Conservation (phyloP, 2,113 vertebrate species). For the Chaenogobius annularis region DNA sequence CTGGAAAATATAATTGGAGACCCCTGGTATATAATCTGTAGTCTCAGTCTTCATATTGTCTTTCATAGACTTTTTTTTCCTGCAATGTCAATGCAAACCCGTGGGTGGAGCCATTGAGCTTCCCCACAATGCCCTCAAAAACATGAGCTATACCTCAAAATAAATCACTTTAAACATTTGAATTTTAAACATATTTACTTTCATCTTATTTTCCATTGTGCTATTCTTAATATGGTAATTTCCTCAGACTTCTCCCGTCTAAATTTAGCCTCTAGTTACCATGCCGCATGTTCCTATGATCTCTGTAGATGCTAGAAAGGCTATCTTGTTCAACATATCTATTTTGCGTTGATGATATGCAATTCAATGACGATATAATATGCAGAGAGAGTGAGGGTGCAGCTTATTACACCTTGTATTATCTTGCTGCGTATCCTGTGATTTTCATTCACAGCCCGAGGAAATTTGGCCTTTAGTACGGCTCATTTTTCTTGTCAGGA, state of each 20-base stretch:
- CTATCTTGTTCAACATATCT: background rate
- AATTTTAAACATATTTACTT: conserved; percentile 51
- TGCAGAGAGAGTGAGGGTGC: conserved; percentile 3
- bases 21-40: too few relatives aligned
- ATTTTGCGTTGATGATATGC: background rate
- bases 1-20: too few relatives aligned
- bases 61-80: too few relatives aligned
- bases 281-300: conserved; percentile 25
- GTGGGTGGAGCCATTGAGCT: background rate
- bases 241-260: conserved; percentile 16
- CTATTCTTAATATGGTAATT: conserved; percentile 26
- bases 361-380: conserved; percentile 12
- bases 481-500: conserved; percentile 35
- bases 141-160: background rate
- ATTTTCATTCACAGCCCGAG: conserved; percentile 19
- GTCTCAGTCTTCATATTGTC: too few relatives aligned
- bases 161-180: conserved; percentile 18
- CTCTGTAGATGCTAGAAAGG: background rate
- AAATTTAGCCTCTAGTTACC: conserved; percentile 42
- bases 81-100: background rate
- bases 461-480: conserved; percentile 12
- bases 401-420: conserved; percentile 15
- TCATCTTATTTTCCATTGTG: conserved; percentile 36
- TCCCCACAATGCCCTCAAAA: background rate
- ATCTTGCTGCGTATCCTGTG: conserved; percentile 7